A percentile compares a stretch with the other conserved stretches of the same genome.
These are phyloP conservation scores for Iselma pallidipennis DNA, from an alignment of 2,888 invertebrate species.

Conservation along the genomic window DNA sequence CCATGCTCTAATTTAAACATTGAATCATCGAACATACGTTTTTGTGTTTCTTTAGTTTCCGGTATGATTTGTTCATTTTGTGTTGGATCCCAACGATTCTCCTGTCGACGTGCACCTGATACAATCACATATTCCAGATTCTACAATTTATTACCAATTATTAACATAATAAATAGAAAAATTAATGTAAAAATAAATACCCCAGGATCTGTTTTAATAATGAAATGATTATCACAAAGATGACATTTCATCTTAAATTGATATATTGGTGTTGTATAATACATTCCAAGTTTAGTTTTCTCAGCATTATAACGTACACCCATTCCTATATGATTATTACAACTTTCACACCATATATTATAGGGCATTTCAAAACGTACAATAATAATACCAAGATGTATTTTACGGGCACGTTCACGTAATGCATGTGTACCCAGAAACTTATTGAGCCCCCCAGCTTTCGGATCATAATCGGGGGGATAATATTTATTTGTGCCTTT, in stretches of 20 bases:
- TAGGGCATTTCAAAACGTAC: constrained; percentile 99
- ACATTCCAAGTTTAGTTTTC: constrained; percentile 94
- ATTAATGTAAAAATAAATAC: constrained; percentile 60
- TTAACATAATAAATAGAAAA: constrained; percentile 7
- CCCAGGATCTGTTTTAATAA: constrained; percentile 97
- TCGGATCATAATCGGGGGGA: constrained; percentile 98
- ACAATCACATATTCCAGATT: constrained; percentile 97
- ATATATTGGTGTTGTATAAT: constrained; percentile 96
- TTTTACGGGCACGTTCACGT: constrained; percentile 93
- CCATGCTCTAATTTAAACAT: constrained; percentile 98
- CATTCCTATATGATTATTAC: constrained; percentile 98
- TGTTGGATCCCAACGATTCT: constrained; percentile 97
- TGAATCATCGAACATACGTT: constrained; percentile 89
- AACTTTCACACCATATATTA: constrained; percentile 99
- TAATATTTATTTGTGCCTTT: constrained; percentile 98
- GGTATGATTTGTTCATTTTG: constrained; percentile 93
- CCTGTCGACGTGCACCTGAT: constrained; percentile 93
- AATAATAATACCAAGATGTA: constrained; percentile 92
- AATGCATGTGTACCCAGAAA: constrained; percentile 94
- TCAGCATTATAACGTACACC: constrained; percentile 97
- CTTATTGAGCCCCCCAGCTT: constrained; percentile 91
- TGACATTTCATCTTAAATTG: constrained; percentile 99
- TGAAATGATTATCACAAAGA: constrained; percentile 95
- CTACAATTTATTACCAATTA: constrained; percentile 57
- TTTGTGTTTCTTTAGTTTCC: constrained; percentile 89